Conservation (phyloP, 2,797 vertebrate genomes). For the Catostomus latipinnis region DNA sequence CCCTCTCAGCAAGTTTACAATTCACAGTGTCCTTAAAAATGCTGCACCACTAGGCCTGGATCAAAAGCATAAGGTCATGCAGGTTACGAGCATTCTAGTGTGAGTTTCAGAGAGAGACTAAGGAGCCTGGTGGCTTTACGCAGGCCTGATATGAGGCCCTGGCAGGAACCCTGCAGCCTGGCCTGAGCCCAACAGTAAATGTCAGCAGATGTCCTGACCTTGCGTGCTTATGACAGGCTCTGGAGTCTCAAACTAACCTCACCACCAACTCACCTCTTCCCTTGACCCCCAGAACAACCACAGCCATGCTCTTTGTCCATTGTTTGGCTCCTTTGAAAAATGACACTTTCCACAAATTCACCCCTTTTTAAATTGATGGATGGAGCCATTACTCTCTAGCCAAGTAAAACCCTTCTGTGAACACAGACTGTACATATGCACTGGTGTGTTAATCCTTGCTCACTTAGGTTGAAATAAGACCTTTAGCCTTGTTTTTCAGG, state of each 20-base stretch:
- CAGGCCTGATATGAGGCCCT: slow-evolving; percentile 58
- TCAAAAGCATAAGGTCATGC: slow-evolving; percentile 54
- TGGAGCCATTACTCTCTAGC: slow-evolving; percentile 67
- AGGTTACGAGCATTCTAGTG: slow-evolving; percentile 50
- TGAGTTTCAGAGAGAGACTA: slow-evolving; percentile 49
- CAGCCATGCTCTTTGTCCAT: slow-evolving; percentile 78
- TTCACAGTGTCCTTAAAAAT: slow-evolving; percentile 62
- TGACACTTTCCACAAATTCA: slow-evolving; percentile 68
- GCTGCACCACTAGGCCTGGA: slow-evolving; percentile 39
- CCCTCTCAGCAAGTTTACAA: slow-evolving; percentile 54
- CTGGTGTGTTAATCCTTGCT: slow-evolving; percentile 57
- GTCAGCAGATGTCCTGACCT: slow-evolving; percentile 77
- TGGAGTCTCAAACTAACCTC: slow-evolving; percentile 61
- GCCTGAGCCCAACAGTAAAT: slow-evolving; percentile 65
- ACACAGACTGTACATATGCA: slow-evolving; percentile 59
- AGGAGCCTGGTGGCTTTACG: slow-evolving; percentile 56
- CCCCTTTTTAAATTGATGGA: slow-evolving; percentile 68
- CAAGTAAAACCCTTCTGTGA: slow-evolving; percentile 72
- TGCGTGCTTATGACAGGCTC: slow-evolving; percentile 65
- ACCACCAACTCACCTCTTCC: slow-evolving; percentile 9
- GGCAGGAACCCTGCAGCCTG: slow-evolving; percentile 61
- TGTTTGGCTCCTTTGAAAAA: slow-evolving; percentile 74
- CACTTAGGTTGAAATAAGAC: slow-evolving; percentile 57
- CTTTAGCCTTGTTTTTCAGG: slow-evolving; percentile 52
- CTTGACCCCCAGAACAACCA: slow-evolving; percentile 66